Conservation (phyloP, 2,888 invertebrate genomes). For the Diogma glabrata region DNA sequence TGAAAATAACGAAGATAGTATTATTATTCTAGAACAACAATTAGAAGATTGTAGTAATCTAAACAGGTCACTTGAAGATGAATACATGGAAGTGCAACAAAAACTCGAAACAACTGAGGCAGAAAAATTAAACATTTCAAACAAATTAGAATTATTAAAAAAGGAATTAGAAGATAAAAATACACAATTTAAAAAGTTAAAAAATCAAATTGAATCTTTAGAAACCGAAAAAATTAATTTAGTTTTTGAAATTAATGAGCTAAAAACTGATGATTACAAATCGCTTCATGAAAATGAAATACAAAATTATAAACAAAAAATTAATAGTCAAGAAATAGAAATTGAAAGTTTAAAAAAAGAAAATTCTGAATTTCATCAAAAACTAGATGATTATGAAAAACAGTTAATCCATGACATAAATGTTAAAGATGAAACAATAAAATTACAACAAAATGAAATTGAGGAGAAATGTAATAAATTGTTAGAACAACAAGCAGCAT, state of each 20-base stretch:
- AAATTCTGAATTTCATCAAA: constrained; percentile 15
- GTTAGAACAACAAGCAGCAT: constrained; percentile 17
- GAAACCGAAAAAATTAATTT: constrained; percentile 28
- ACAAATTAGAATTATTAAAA: constrained; percentile 25
- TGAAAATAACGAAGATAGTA: constrained; percentile 59
- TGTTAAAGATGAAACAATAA: constrained; percentile 15
- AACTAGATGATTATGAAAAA: constrained; percentile 1
- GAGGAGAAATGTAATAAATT: constrained; percentile 17
- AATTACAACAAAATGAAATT: constrained; percentile 14
- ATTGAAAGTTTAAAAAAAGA: constrained; percentile 24
- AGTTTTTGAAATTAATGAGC: constrained; percentile 27
- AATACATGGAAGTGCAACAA: constrained; percentile 44
- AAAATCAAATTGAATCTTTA: constrained; percentile 25
- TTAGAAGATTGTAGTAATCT: constrained; percentile 47
- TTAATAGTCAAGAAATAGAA: constrained; percentile 23
- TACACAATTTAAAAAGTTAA: constrained; percentile 24
- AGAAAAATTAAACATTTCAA: constrained; percentile 23
- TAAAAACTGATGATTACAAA: constrained; percentile 23
- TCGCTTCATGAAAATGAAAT: constrained; percentile 20
- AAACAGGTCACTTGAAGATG: constrained; percentile 48
- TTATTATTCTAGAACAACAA: constrained; percentile 50
- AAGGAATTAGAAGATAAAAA: constrained; percentile 25
- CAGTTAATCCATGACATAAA: too few relatives aligned
- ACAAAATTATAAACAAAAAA: constrained; percentile 21
- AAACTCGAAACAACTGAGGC: constrained; percentile 38